Base-by-base conservation (phyloP, 2,888 invertebrate species). In the Zaprionus lineosus region DNA sequence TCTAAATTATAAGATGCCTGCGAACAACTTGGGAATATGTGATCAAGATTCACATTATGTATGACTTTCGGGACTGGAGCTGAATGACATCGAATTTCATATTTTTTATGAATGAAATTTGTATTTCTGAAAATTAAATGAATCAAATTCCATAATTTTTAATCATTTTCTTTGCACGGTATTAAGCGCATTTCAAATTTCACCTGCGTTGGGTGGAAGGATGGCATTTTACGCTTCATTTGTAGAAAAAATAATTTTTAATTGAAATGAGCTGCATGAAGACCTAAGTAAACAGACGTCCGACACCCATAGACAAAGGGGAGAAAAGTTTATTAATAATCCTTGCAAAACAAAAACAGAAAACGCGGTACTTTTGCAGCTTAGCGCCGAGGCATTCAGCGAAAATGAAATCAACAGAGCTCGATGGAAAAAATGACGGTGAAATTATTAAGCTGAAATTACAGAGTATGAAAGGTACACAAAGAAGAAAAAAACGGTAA, bases 301-400 rank as follows among this genome's bases (percentile, higher is more conserved):
- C 39, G 28, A 53, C 50, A 51, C 61, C 46, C 58, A 34, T 51
- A 48, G 24, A 19, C 41, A 19, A 11, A 11, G 16, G 21, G 36
- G 12, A 46, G 24, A 46, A 72, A 71, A 74, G 84, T 71, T 84
- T 60, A 82, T 82, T 82, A 82, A 76, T 85, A 86, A 86, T 85
- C 87, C 62, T 75, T 44, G 57, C 66, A 66, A 76, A 72, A 79
- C 71, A 82, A 77, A 66, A 74, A 68, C 31, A 76, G 62, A 70
- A 78, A 84, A 78, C 68, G 86, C 86, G 79, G 52, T 65, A 84
- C 75, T 84, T 84, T 82, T 76, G 64, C 70, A 75, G 86, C 84
- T 82, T 86, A 82, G 61, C 69, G 44, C 44, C 24, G 24, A 24
- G 31, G 62, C 69, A 63, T 67, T 76, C 61, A 57, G 47, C 58